Evolutionary conservation across 2,113 vertebrate species (phyloP), one percentile per base, ranked within the genome.

Genomic region (Columba janthina): DNA sequence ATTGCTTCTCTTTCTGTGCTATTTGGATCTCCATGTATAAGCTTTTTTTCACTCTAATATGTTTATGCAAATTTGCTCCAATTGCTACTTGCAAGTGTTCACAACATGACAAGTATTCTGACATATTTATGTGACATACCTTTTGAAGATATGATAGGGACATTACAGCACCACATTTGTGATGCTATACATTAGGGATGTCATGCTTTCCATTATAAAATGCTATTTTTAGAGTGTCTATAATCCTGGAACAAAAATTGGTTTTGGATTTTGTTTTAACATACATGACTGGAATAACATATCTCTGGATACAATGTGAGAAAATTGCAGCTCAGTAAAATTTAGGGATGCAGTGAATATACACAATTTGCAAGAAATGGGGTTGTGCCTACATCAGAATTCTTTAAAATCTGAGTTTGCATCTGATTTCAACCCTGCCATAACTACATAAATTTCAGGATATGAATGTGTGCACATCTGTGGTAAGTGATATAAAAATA

Each of bases 61-160:
- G 42, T 91, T 96, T 95, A 91, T 96, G 72, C 70, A 96, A 96
- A 97, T 97, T 92, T 95, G 36, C 73, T 95, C 86, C 93, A 90
- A 84, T 94, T 97, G 57, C 78, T 92, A n/a, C 72, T 78, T 88
- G 58, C 81, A 89, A 95, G 69, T 85, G 77, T 96, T 97, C 94
- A 90, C 81, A 97, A 92, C n/a, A 85, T 91, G 90, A 89, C 93
- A 96, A 92, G 42, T 66, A 46, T 82, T 90, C 71, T 94, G 95
- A 82, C 91, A 95, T 93, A 94, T 94, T 97, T 97, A 80, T 71
- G 62, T 80, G 94, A 95, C 86, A 82, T 85, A 95, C 85, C 62
- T 96, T 95, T 93, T 69, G 83, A 95, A 72, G 42, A 92, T 38
- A 93, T 84, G 84, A 87, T 90, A 89, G 56, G 86, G 74, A 89